Conservation (phyloP, 2,113 vertebrate genomes). For the Sinocyclocheilus rhinocerous region DNA sequence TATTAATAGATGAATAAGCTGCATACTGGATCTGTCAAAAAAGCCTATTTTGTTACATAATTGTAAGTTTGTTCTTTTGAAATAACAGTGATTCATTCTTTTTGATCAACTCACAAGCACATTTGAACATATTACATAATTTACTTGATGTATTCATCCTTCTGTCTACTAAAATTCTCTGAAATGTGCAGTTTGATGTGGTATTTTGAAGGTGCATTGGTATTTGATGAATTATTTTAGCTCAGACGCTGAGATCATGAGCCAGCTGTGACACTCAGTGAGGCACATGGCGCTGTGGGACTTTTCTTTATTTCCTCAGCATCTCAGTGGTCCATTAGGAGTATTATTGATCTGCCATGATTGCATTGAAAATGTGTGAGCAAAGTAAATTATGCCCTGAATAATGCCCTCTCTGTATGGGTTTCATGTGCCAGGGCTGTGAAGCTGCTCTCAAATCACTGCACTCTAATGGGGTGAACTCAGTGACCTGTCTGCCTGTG, state of each 20-base stretch:
- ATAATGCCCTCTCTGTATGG: slow-evolving; percentile 51
- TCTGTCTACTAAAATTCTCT: neutral
- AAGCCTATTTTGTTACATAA: neutral
- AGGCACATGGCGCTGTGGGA: too few relatives aligned
- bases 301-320: slow-evolving; percentile 23
- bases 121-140: neutral
- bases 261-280: too few relatives aligned
- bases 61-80: neutral
- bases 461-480: slow-evolving; percentile 51
- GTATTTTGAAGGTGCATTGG: slow-evolving; percentile 2
- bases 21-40: neutral
- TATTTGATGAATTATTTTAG: slow-evolving; percentile 25
- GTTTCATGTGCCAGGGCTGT: slow-evolving; percentile 34
- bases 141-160: neutral
- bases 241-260: neutral
- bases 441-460: slow-evolving; percentile 35
- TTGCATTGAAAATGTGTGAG: slow-evolving; percentile 44
- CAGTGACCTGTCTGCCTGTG: slow-evolving; percentile 31
- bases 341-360: slow-evolving; percentile 45
- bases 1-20: neutral
- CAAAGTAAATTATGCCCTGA: slow-evolving; percentile 46
- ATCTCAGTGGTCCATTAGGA: slow-evolving; percentile 7
- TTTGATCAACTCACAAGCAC: neutral
- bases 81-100: neutral
- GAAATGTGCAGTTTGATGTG: neutral